phyloP scores from a whole-genome alignment of 1,140 invertebrate genomes.

The Arion vulgaris region DNA sequence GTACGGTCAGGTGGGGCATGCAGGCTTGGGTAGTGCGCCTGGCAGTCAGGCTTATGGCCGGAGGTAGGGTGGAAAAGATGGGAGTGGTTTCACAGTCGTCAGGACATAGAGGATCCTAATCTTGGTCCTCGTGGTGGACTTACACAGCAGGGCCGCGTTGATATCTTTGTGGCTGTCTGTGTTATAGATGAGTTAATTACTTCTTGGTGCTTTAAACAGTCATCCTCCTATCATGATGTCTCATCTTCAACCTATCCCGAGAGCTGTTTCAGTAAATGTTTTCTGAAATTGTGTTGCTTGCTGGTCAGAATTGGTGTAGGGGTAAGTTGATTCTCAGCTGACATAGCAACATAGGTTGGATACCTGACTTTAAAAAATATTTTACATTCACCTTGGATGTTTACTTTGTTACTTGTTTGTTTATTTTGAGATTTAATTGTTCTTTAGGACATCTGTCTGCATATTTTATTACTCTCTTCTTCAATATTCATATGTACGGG shows the following conservation, averaged over 20 bases:
- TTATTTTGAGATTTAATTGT: too few relatives aligned
- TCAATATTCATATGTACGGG: too few relatives aligned
- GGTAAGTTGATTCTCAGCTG: too few relatives aligned
- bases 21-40: conserved; percentile 39
- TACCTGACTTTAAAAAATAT: too few relatives aligned
- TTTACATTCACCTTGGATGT: too few relatives aligned
- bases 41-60: conserved; percentile 35
- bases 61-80: conserved; percentile 37
- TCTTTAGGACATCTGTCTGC: too few relatives aligned
- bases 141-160: conserved; percentile 15
- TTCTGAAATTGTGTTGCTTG: too few relatives aligned
- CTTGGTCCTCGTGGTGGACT: conserved; percentile 18
- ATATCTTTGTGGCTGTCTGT: not conserved
- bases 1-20: conserved; percentile 45
- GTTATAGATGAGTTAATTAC: not conserved
- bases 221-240: conserved; percentile 12
- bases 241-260: conserved; percentile 16
- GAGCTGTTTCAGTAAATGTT: not conserved
- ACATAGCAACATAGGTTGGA: too few relatives aligned
- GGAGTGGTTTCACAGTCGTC: conserved; percentile 59
- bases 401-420: too few relatives aligned
- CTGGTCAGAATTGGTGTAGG: too few relatives aligned
- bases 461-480: too few relatives aligned
- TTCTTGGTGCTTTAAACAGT: not conserved
- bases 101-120: conserved; percentile 62